Percentiles rank a stretch among this genome's conserved stretches.
These are phyloP conservation scores for Baronia brevicornis DNA, from an alignment of 2,888 invertebrate genomes.

Conservation along the genomic window DNA sequence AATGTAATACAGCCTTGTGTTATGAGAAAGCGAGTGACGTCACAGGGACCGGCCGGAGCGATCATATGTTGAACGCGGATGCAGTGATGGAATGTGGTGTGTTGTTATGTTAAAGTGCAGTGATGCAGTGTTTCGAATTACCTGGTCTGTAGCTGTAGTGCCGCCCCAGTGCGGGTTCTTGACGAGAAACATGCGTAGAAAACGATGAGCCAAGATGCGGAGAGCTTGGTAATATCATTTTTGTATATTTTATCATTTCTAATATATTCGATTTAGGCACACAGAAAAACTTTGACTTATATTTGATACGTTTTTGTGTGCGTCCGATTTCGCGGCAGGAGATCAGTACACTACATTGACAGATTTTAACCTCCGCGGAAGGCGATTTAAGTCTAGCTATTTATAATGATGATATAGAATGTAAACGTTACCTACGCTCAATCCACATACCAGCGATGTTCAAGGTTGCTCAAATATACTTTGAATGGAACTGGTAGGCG, in stretches of 20 bases:
- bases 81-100: constrained; percentile 74
- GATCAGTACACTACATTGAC: constrained; percentile 31
- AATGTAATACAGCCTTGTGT: constrained; percentile 50
- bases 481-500: background rate
- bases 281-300: too few species aligned
- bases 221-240: constrained; percentile 80
- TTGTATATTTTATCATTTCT: constrained; percentile 23
- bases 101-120: constrained; percentile 66
- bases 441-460: constrained; percentile 34
- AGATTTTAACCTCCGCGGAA: constrained; percentile 31
- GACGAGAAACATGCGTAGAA: constrained; percentile 78
- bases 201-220: constrained; percentile 83
- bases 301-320: too few species aligned
- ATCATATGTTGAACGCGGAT: constrained; percentile 75
- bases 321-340: constrained; percentile 18
- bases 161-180: constrained; percentile 57
- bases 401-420: constrained; percentile 57
- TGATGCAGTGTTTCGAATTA: constrained; percentile 55
- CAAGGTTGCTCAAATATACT: constrained; percentile 29
- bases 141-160: constrained; percentile 48
- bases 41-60: constrained; percentile 61
- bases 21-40: constrained; percentile 71
- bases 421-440: constrained; percentile 33
- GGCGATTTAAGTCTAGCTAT: constrained; percentile 39
- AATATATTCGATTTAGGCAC: background rate